A percentile compares a stretch with the other conserved stretches of the same genome.
These are phyloP conservation scores for Heliconius eleuchia DNA, from an alignment of 1,140 invertebrate species.

Conservation along the genomic window DNA sequence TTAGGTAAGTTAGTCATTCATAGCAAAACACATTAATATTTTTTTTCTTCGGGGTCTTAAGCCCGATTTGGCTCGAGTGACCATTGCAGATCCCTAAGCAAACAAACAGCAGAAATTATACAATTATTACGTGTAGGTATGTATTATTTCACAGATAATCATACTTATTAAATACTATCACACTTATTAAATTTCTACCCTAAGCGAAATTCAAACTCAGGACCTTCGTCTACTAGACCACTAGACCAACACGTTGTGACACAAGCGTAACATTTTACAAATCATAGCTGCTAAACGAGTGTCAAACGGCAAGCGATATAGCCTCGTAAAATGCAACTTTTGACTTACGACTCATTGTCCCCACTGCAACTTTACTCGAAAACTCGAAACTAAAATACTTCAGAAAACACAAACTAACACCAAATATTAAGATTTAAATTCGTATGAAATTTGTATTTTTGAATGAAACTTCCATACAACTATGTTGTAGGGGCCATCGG, in stretches of 20 bases:
- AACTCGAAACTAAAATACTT: not conserved
- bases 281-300: slow-evolving; percentile 27
- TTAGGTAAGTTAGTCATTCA: no score
- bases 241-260: not conserved
- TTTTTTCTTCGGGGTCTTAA: no score
- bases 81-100: no score
- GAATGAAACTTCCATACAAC: slow-evolving; percentile 43
- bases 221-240: not conserved
- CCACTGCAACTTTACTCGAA: slow-evolving; percentile 19
- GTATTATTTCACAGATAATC: no score
- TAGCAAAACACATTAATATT: no score
- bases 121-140: no score
- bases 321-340: slow-evolving; percentile 33
- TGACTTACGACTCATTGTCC: slow-evolving; percentile 39
- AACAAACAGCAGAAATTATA: no score
- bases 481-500: slow-evolving; percentile 60
- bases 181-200: no score
- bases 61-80: no score
- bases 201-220: not conserved
- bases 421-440: not conserved
- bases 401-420: not conserved
- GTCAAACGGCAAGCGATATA: slow-evolving; percentile 30
- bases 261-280: slow-evolving; percentile 27
- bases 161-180: no score
- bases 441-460: not conserved